These are phyloP conservation scores for Fabriciana adippe DNA, from an alignment of 2,888 invertebrate species.

Conservation along the genomic window DNA sequence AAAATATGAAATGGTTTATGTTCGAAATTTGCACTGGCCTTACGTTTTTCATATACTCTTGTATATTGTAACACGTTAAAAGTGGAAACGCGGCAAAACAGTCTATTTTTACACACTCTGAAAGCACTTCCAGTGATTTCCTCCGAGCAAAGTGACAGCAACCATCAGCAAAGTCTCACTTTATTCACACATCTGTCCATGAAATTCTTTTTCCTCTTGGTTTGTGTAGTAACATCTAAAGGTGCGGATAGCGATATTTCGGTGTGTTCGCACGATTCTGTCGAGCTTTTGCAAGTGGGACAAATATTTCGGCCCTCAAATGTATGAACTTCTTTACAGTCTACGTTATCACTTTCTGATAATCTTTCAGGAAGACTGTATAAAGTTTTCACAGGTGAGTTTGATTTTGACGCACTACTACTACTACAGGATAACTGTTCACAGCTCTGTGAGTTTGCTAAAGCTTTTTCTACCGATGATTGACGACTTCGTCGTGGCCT, in stretches of 20 bases:
- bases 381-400: conserved; percentile 72
- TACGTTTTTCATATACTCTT: conserved; percentile 6
- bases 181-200: conserved; percentile 93
- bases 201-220: conserved; percentile 89
- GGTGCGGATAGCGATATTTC: conserved; percentile 82
- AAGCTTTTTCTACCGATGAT: conserved; percentile 69
- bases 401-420: conserved; percentile 67
- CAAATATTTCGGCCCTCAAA: conserved; percentile 44
- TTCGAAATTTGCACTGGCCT: conserved; percentile 19
- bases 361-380: conserved; percentile 73
- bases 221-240: conserved; percentile 81
- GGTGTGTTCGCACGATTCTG: conserved; percentile 80
- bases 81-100: conserved; percentile 30
- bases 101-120: conserved; percentile 72
- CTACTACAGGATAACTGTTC: conserved; percentile 71
- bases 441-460: conserved; percentile 70
- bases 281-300: conserved; percentile 85
- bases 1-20: conserved; percentile 40
- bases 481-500: conserved; percentile 77
- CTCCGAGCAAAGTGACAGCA: conserved; percentile 39
- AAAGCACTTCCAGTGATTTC: conserved; percentile 48
- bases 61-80: conserved; percentile 2
- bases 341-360: conserved; percentile 66
- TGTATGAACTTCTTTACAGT: conserved; percentile 57
- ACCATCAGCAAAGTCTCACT: conserved; percentile 87